These are phyloP conservation scores for Rhorus exstirpatorius DNA, from an alignment of 2,888 invertebrate genomes.

Conservation along the genomic window DNA sequence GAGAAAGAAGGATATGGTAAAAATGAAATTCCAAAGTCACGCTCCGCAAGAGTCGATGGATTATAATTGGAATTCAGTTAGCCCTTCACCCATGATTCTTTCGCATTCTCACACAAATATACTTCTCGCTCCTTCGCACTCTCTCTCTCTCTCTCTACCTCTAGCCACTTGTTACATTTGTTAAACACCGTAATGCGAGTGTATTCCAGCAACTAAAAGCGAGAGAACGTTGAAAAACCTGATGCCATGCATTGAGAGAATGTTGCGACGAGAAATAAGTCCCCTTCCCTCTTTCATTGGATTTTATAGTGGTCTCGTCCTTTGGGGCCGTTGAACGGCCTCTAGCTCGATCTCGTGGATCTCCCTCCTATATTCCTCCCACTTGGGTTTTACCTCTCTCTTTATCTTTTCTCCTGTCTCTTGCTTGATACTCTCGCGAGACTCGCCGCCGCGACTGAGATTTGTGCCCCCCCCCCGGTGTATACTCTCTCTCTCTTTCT, in stretches of 20 bases:
- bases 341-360: conserved; percentile 68
- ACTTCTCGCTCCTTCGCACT: conserved; percentile 4
- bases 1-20: conserved; percentile 20
- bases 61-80: conserved; percentile 45
- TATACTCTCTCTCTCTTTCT: conserved; percentile 19
- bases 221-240: conserved; percentile 51
- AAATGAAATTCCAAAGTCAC: conserved; percentile 53
- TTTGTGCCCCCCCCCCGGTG: conserved; percentile 28
- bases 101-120: conserved; percentile 38
- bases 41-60: conserved; percentile 54
- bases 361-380: conserved; percentile 57
- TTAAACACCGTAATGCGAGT: conserved; percentile 57
- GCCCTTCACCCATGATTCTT: conserved; percentile 64
- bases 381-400: conserved; percentile 33
- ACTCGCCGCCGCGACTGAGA: conserved; percentile 33
- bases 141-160: conserved; percentile 13
- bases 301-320: conserved; percentile 59
- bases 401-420: conserved; percentile 41
- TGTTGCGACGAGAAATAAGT: conserved; percentile 48
- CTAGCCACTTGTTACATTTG: conserved; percentile 65
- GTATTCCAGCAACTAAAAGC: conserved; percentile 14
- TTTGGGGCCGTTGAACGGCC: conserved; percentile 71
- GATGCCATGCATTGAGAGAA: conserved; percentile 47
- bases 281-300: conserved; percentile 22
- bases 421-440: conserved; percentile 35